A percentile compares a stretch with the other conserved stretches of the same genome.
phyloP scores from a whole-genome alignment of 1,140 invertebrate species.

The Pseudomyrmex cubaensis region DNA sequence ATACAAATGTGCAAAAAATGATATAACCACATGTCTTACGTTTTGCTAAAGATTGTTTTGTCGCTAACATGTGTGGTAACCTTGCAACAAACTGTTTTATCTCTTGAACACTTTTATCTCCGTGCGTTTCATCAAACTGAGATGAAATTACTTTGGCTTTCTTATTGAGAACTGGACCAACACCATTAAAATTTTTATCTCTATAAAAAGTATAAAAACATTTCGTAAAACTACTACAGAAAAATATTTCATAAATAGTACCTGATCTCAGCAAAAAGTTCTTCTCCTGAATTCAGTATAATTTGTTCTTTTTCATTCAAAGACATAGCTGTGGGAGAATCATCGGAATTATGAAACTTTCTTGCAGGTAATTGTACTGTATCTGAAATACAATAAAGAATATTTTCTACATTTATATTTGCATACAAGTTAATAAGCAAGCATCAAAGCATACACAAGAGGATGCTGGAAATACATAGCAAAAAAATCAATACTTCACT shows the following conservation, averaged over 20 bases:
- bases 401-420: conserved; percentile 13
- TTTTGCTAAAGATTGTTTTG: conserved; percentile 93
- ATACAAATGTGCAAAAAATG: neutral
- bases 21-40: conserved; percentile 65
- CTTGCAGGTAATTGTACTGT: conserved; percentile 94
- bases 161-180: conserved; percentile 93
- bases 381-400: conserved; percentile 84
- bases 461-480: neutral
- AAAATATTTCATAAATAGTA: conserved; percentile 54
- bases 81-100: conserved; percentile 97
- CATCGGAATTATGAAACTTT: conserved; percentile 91
- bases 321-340: conserved; percentile 87
- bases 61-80: conserved; percentile 94
- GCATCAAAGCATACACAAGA: neutral
- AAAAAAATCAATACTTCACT: conserved; percentile 84
- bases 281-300: conserved; percentile 95
- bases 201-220: conserved; percentile 82
- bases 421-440: neutral
- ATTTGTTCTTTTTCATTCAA: conserved; percentile 92
- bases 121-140: conserved; percentile 94
- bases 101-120: conserved; percentile 95
- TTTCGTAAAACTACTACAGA: neutral
- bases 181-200: conserved; percentile 97
- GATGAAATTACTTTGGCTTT: conserved; percentile 95
- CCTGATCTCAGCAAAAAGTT: conserved; percentile 93